These are phyloP conservation scores for Leuctra nigra DNA, from an alignment of 2,888 invertebrate species.

Conservation along the genomic window DNA sequence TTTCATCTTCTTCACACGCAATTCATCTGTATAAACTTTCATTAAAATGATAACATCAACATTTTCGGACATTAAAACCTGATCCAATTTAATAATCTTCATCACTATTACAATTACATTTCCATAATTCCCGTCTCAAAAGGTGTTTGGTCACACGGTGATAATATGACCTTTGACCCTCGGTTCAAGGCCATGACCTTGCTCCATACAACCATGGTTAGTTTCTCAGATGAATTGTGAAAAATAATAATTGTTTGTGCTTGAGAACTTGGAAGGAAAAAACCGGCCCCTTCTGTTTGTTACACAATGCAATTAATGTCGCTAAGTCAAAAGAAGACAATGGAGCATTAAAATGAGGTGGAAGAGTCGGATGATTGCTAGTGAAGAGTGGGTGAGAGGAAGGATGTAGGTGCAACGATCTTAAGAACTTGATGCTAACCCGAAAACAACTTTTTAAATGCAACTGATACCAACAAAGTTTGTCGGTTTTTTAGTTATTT, in stretches of 20 bases:
- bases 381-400: neutral
- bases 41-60: too few relatives aligned
- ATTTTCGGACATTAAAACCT: too few relatives aligned
- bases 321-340: neutral
- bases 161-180: neutral
- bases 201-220: neutral
- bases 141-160: neutral
- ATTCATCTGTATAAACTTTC: too few relatives aligned
- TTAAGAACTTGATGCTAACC: too few relatives aligned
- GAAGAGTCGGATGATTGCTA: neutral
- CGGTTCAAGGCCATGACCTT: neutral
- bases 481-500: too few relatives aligned
- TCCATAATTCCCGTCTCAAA: neutral
- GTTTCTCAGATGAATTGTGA: neutral
- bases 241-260: neutral
- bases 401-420: neutral
- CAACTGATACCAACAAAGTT: too few relatives aligned
- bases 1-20: too few relatives aligned
- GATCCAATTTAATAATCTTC: too few relatives aligned
- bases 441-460: too few relatives aligned
- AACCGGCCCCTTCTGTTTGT: too few relatives aligned
- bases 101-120: too few relatives aligned
- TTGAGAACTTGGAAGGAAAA: too few relatives aligned
- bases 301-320: slow-evolving; percentile 6
- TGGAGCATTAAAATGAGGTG: slow-evolving; percentile 17